Evolutionary conservation across 2,888 invertebrate genomes (phyloP), one percentile per base, ranked within the genome.

Genomic region (Apoda limacodes): DNA sequence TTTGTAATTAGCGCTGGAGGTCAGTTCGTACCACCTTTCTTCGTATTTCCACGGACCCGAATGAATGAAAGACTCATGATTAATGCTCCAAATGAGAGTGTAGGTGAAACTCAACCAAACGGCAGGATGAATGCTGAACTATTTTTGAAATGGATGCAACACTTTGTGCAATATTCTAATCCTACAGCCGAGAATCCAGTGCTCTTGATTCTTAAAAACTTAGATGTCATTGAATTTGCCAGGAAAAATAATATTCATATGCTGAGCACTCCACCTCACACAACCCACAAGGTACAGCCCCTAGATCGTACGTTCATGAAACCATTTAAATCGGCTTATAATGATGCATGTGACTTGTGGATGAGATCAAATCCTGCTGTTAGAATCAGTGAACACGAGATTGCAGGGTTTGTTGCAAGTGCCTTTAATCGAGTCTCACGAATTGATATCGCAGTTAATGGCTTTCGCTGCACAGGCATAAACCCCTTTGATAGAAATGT

Each of bases 401-500:
- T 42, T 12, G 40, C 43, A 32, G 40, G 35, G 9, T 23, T 43
- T 9, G 32, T 32, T 5, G 33, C 33, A 28, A 24, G 5, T 25
- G 41, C 46, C 5, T 44, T 44, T 28, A 35, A 32, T 9, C 32
- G 17, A 38, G 39, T 34, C 23, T 31, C 39, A 13, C 32, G 39
- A 25, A 23, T 42, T 9, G 34, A 37, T 9, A 37, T 34, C 15
- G 37, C 28, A 3, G 24, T 22, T 17, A 28, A 12, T 26, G 42
- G 42, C 20, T 43, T 42, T 30, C 33, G 42, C 24, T 58, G 56
- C 53, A 59, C 52, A 45, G 55, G 48, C 48, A 59, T 47, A 42
- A 45, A 35, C 54, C 58, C 52, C 38, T 59, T 45, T 28, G 25
- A 42, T 35, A 29, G 25, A 28, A 33, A 44, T 22, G 22, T 43